Evolutionary conservation across 2,888 invertebrate genomes (phyloP), one percentile per base, ranked within the genome.

Genomic region (Platycheirus albimanus): DNA sequence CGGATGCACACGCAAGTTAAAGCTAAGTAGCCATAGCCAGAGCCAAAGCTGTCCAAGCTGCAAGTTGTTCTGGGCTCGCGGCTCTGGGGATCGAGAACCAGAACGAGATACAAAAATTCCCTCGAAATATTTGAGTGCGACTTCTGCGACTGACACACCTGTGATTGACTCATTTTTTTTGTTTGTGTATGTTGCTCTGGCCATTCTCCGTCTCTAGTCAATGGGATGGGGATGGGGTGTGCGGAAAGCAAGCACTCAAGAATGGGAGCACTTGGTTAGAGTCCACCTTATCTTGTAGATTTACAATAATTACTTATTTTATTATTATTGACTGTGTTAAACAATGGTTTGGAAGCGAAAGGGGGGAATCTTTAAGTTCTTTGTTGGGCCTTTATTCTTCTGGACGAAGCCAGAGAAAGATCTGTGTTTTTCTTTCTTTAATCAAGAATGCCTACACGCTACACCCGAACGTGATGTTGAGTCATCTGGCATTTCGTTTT

Each of bases 101-200:
- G 8, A 33, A 33, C 30, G 8, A 33, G 8, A 8, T 15, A 41
- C 24, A 58, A 41, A 71, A 71, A 76, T 67, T 72, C 81, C 77
- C 81, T 81, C 81, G 61, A 30, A 45, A n/a, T 19, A 28, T 11
- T 77, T 71, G 81, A 77, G 76, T 71, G 77, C 24, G 61, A 64
- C 19, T 36, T 20, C n/a, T 54, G 38, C 38, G 1, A 41, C 15
- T 30, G 61, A 61, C 81, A 77, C 81, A 81, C 81, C 81, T 81
- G 81, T 41, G 38, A 66, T 81, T 77, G 77, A 81, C 71, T 81
- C 77, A 77, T 30, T 58, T 38, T 8, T n/a, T 69, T 45, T n/a
- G n/a, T n/a, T n/a, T n/a, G n/a, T n/a, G n/a, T n/a, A n/a, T n/a
- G n/a, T n/a, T 67, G 61, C 67, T 61, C 33, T 61, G 52, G 58